These are phyloP conservation scores for Cyclargus thomasi DNA, from an alignment of 1,140 invertebrate species.

Conservation along the genomic window DNA sequence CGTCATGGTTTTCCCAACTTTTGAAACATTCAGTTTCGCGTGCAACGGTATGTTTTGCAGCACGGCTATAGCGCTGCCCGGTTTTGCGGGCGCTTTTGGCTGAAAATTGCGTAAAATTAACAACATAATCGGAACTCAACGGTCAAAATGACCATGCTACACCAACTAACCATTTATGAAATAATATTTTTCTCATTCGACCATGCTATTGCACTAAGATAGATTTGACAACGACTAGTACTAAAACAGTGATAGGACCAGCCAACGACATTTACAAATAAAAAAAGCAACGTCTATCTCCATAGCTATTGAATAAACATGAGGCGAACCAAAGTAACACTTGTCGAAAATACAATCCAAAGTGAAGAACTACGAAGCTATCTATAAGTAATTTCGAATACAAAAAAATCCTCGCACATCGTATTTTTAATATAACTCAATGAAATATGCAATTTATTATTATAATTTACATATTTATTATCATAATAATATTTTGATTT, in stretches of 20 bases:
- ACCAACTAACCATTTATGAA: background rate
- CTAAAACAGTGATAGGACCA: background rate
- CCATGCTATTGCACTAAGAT: background rate
- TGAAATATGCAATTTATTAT: background rate
- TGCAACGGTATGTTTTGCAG: conserved; percentile 61
- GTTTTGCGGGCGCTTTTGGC: conserved; percentile 42
- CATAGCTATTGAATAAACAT: background rate
- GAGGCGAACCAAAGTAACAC: conserved; percentile 7
- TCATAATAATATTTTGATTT: too few relatives aligned
- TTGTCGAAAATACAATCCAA: conserved; percentile 7
- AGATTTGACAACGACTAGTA: background rate
- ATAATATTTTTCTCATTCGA: background rate
- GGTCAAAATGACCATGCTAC: background rate
- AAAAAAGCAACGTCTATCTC: conserved; percentile 5
- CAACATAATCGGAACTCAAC: background rate
- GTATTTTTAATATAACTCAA: too few relatives aligned
- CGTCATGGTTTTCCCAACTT: conserved; percentile 52
- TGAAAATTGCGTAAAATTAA: conserved; percentile 23
- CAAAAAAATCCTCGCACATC: background rate
- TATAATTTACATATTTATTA: background rate
- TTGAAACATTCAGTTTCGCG: conserved; percentile 54
- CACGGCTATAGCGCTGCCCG: conserved; percentile 49
- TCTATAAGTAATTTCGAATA: background rate
- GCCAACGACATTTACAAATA: background rate
- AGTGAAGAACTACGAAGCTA: conserved; percentile 14